phyloP scores from a whole-genome alignment of 64 coral and sea anemone species.

The Actinia tenebrosa region DNA sequence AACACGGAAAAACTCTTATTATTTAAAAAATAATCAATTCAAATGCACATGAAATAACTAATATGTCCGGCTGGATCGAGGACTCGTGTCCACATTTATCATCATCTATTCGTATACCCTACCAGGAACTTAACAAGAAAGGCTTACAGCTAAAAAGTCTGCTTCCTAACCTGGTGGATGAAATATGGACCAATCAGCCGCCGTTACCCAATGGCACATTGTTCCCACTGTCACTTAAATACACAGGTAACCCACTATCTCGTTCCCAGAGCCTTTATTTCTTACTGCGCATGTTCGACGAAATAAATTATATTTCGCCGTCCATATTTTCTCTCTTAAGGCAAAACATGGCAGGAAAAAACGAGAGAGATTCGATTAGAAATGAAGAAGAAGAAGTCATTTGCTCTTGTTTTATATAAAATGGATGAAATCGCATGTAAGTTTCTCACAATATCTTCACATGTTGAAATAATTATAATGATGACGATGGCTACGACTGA shows the following conservation, averaged over 20 bases:
- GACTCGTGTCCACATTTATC: neutral
- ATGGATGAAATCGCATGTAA: conserved; percentile 95
- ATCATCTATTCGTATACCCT: neutral
- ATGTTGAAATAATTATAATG: no score
- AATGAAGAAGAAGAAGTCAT: conserved; percentile 56
- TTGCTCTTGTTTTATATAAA: conserved; percentile 56
- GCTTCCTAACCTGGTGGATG: conserved; percentile 67
- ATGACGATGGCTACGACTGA: no score
- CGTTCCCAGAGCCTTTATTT: no score
- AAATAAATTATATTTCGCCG: no score
- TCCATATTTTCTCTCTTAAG: conserved; percentile 5
- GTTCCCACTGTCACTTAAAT: conserved; percentile 49
- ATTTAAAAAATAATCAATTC: no score
- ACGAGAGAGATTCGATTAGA: conserved; percentile 53
- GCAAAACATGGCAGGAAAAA: conserved; percentile 84
- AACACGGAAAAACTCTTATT: neutral
- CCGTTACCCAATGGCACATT: conserved; percentile 49
- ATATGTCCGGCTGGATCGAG: no score
- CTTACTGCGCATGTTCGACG: no score
- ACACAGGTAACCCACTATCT: conserved; percentile 40
- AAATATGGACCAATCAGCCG: conserved; percentile 77
- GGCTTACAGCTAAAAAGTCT: conserved; percentile 20
- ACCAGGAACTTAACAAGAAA: neutral
- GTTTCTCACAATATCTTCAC: neutral
- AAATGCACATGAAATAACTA: no score